Conservation (phyloP, 2,888 invertebrate species). For the Zootermopsis nevadensis region DNA sequence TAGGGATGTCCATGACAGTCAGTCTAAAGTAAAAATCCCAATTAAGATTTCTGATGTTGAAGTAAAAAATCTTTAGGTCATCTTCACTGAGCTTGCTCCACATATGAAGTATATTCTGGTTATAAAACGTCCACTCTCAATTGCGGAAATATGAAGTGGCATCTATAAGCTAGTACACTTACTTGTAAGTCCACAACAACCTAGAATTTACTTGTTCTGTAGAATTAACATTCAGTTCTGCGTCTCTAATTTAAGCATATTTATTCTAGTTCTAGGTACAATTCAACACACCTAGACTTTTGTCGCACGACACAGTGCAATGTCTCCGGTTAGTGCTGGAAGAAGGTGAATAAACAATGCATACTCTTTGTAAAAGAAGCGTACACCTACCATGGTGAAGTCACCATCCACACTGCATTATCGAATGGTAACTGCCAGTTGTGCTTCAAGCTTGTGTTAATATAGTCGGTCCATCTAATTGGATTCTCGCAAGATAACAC, state of each 20-base stretch:
- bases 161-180: conserved; percentile 78
- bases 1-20: conserved; percentile 78
- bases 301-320: conserved; percentile 63
- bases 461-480: conserved; percentile 82
- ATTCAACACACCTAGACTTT: conserved; percentile 59
- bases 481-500: conserved; percentile 87
- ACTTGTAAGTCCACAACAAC: conserved; percentile 78
- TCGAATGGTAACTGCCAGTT: conserved; percentile 51
- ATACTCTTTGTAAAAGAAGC: conserved; percentile 68
- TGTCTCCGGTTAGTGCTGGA: conserved; percentile 70
- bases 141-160: conserved; percentile 84
- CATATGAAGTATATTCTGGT: conserved; percentile 70
- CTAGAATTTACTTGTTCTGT: conserved; percentile 65
- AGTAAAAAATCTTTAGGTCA: conserved; percentile 76
- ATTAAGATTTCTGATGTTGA: conserved; percentile 76
- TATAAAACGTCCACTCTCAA: conserved; percentile 79
- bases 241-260: no score
- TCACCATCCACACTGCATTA: conserved; percentile 56
- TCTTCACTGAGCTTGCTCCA: conserved; percentile 68
- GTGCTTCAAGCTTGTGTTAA: conserved; percentile 66
- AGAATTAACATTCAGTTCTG: no score
- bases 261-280: no score
- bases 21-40: conserved; percentile 80
- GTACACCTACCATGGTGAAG: conserved; percentile 64
- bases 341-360: conserved; percentile 55